Percentiles rank a stretch among this genome's conserved stretches.
phyloP scores from a whole-genome alignment of 30 jellyfish, hydroid and myxozoan species.

The Haliclystus octoradiatus region DNA sequence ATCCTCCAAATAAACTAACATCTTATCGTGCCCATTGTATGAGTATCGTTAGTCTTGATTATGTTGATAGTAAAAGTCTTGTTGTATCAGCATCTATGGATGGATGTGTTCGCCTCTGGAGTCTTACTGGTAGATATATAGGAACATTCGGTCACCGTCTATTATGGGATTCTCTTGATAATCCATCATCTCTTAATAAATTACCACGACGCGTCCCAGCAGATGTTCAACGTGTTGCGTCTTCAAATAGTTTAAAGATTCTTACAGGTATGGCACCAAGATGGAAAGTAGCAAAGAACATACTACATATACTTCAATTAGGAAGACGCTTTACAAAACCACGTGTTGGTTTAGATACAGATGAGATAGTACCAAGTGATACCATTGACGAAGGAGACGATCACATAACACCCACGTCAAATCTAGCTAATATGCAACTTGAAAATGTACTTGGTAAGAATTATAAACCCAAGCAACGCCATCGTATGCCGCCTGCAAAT shows the following conservation, averaged over 20 bases:
- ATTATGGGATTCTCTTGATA: slow-evolving; percentile 46
- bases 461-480: slow-evolving; percentile 73
- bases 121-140: slow-evolving; percentile 51
- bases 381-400: not conserved
- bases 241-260: slow-evolving; percentile 43
- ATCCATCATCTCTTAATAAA: slow-evolving; percentile 4
- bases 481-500: slow-evolving; percentile 46
- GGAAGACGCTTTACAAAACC: slow-evolving; percentile 49
- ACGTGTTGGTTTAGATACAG: slow-evolving; percentile 4
- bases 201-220: slow-evolving; percentile 40
- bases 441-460: slow-evolving; percentile 67
- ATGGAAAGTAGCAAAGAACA: slow-evolving; percentile 61
- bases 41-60: slow-evolving; percentile 70
- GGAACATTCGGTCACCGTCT: slow-evolving; percentile 82
- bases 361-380: not conserved
- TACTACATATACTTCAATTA: slow-evolving; percentile 29
- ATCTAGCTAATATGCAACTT: not conserved
- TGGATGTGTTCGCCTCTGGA: slow-evolving; percentile 85
- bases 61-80: slow-evolving; percentile 43
- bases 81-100: slow-evolving; percentile 81
- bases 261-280: slow-evolving; percentile 38
- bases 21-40: slow-evolving; percentile 62
- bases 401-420: not conserved
- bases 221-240: slow-evolving; percentile 69
- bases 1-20: slow-evolving; percentile 29